phyloP scores from a whole-genome alignment of 2,888 invertebrate species.

The Clepsis dumicolana region DNA sequence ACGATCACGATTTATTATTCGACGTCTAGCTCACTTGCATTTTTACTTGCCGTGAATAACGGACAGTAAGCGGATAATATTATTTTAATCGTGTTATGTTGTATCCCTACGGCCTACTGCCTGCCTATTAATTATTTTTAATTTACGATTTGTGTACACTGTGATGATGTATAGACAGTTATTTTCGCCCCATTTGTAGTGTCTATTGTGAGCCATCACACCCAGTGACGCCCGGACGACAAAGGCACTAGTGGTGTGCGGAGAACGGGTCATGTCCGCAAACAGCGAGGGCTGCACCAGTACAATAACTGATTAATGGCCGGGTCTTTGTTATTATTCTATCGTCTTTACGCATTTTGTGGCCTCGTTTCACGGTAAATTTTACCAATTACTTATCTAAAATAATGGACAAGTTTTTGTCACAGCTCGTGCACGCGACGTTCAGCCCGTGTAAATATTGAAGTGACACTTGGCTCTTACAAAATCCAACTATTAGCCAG shows the following conservation, averaged over 20 bases:
- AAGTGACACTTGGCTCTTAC: constrained; percentile 52
- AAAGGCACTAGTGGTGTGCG: constrained; percentile 60
- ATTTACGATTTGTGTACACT: constrained; percentile 78
- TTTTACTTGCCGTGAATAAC: background rate
- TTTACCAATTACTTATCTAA: constrained; percentile 45
- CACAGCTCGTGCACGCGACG: background rate
- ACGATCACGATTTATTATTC: constrained; percentile 46
- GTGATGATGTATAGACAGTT: constrained; percentile 74
- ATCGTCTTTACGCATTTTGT: constrained; percentile 81
- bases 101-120: too few species aligned
- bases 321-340: constrained; percentile 78
- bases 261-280: constrained; percentile 71
- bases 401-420: constrained; percentile 35
- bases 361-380: constrained; percentile 83
- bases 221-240: constrained; percentile 76
- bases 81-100: constrained; percentile 35
- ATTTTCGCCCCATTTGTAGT: constrained; percentile 77
- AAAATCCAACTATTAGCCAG: constrained; percentile 64
- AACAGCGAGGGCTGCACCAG: constrained; percentile 71
- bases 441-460: constrained; percentile 38
- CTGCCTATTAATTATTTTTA: constrained; percentile 49
- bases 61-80: constrained; percentile 20
- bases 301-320: constrained; percentile 84
- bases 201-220: constrained; percentile 78
- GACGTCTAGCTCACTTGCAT: constrained; percentile 14